Conservation (phyloP, 2,888 invertebrate species). For the Deroplatys truncata region DNA sequence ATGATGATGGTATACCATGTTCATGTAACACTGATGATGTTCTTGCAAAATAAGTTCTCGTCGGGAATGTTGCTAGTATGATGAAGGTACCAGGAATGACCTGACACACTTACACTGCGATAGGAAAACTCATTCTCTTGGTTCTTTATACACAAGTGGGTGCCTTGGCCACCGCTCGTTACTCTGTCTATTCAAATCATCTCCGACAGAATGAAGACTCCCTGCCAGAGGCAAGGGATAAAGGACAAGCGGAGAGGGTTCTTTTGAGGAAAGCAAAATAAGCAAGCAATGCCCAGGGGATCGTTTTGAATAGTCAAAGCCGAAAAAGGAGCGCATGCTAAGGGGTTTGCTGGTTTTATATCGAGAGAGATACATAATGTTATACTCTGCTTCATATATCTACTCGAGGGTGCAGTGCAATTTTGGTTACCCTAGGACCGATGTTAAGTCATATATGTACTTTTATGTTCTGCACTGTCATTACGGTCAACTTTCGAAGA, state of each 20-base stretch:
- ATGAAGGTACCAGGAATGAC: too few relatives aligned
- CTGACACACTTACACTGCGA: neutral
- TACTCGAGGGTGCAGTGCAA: neutral
- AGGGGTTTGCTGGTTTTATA: neutral
- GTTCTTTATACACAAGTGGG: neutral
- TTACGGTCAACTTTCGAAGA: too few relatives aligned
- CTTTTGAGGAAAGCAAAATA: neutral
- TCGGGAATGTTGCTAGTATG: too few relatives aligned
- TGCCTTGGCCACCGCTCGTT: neutral
- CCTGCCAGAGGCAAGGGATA: neutral
- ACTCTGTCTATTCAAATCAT: neutral
- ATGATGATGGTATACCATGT: too few relatives aligned
- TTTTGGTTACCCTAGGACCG: neutral
- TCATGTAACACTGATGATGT: too few relatives aligned
- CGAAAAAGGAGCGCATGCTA: neutral
- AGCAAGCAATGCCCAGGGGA: neutral
- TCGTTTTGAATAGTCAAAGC: neutral
- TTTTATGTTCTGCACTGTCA: too few relatives aligned
- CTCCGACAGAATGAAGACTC: neutral
- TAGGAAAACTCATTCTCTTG: neutral
- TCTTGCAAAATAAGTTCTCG: too few relatives aligned
- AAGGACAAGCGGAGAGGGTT: neutral
- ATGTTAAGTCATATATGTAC: too few relatives aligned
- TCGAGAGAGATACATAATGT: neutral
- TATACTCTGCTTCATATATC: neutral